Conservation (phyloP, 2,113 vertebrate genomes). For the Syrrhaptes paradoxus region DNA sequence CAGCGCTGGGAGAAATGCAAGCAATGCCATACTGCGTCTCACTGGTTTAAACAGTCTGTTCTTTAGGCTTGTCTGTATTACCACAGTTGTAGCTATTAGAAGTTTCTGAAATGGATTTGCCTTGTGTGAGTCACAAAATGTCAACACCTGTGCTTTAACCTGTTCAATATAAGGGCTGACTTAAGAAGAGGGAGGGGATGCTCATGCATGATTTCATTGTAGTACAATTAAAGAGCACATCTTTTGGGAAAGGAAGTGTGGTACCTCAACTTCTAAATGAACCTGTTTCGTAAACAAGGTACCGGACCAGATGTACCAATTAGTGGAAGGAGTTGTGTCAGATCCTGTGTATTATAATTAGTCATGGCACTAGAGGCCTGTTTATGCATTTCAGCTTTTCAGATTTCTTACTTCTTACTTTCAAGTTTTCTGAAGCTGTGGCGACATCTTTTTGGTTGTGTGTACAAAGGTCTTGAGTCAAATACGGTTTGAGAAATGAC, state of each 20-base stretch:
- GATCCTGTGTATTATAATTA: not conserved
- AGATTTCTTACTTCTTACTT: not conserved
- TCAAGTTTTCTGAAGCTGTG: not conserved
- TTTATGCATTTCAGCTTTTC: not conserved
- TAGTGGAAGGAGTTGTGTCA: constrained; percentile 34
- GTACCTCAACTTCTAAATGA: constrained; percentile 31
- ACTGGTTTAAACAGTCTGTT: not conserved
- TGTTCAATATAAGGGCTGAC: not conserved
- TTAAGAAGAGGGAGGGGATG: not conserved
- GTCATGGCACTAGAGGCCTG: not conserved
- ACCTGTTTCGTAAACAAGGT: not conserved
- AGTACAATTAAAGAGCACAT: not conserved
- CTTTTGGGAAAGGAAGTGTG: constrained; percentile 23
- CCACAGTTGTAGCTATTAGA: not conserved
- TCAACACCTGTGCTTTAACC: not conserved
- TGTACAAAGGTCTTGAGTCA: not conserved
- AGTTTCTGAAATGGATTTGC: not conserved
- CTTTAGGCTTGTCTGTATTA: not conserved
- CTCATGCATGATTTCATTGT: not conserved
- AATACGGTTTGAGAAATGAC: not conserved
- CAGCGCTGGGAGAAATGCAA: not conserved
- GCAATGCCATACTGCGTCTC: not conserved
- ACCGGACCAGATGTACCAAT: not conserved
- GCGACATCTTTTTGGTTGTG: not conserved
- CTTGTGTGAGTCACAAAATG: constrained; percentile 15